Evolutionary conservation across 2,113 vertebrate genomes (phyloP).

Genomic region (Plotosus lineatus): DNA sequence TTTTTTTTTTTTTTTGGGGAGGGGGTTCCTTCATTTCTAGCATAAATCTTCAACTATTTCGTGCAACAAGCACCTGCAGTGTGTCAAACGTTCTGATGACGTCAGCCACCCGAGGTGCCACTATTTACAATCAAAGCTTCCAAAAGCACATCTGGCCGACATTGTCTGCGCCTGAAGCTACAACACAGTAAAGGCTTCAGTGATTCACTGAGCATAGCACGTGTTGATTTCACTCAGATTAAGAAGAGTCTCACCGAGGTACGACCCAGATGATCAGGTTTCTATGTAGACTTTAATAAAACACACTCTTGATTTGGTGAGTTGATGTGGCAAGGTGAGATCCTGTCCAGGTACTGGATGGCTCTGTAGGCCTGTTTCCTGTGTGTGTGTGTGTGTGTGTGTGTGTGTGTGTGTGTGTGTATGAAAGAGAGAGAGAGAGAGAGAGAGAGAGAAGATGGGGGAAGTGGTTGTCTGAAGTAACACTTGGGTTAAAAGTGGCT

Average conservation of each 20-base stretch:
- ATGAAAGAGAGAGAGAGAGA: too few species aligned
- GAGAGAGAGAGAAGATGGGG: conserved; percentile 42
- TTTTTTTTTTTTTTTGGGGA: too few species aligned
- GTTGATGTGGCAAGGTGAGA: conserved; percentile 23
- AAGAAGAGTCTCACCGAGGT: background rate
- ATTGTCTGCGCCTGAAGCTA: conserved; percentile 38
- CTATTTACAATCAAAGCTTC: conserved; percentile 43
- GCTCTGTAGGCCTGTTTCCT: conserved; percentile 1
- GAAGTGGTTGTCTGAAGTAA: conserved; percentile 39
- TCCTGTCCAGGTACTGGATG: conserved; percentile 16
- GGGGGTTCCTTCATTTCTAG: background rate
- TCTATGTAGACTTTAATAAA: background rate
- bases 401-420: conserved; percentile 31
- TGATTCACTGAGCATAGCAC: background rate
- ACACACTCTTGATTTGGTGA: background rate
- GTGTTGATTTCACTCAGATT: conserved; percentile 25
- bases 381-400: conserved; percentile 21
- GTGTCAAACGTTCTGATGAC: conserved; percentile 12
- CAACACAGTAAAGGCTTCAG: conserved; percentile 28
- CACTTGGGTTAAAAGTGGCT: conserved; percentile 41
- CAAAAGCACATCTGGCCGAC: background rate
- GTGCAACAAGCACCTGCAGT: background rate
- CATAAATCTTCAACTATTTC: background rate
- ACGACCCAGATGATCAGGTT: background rate
- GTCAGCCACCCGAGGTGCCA: conserved; percentile 24